A percentile compares a stretch with the other conserved stretches of the same genome.
phyloP scores from a whole-genome alignment of 1,140 invertebrate species.

The Cephus cinctus region DNA sequence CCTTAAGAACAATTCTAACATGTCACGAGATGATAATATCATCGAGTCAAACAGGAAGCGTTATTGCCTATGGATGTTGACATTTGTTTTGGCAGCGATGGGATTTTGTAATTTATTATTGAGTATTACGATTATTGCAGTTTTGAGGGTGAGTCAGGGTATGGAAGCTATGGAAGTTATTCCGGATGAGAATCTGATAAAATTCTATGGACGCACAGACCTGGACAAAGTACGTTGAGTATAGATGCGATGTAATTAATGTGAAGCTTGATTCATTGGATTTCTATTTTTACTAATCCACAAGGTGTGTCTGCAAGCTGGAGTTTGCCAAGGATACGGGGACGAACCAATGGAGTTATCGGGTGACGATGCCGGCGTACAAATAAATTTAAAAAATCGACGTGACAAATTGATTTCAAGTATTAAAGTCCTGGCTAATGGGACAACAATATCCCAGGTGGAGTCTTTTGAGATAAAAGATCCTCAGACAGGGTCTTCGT shows the following conservation, averaged over 20 bases:
- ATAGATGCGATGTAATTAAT: constrained; percentile 12
- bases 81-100: constrained; percentile 41
- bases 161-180: constrained; percentile 86
- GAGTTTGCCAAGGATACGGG: constrained; percentile 65
- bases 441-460: constrained; percentile 67
- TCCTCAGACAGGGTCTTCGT: constrained; percentile 59
- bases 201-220: constrained; percentile 79
- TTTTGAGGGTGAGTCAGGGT: constrained; percentile 55
- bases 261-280: no score
- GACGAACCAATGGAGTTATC: constrained; percentile 71
- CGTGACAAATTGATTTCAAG: constrained; percentile 25
- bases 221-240: constrained; percentile 61
- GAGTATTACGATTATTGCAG: constrained; percentile 47
- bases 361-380: constrained; percentile 63
- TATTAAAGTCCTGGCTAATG: constrained; percentile 49
- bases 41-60: constrained; percentile 26
- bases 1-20: neutral
- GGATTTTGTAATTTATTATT: constrained; percentile 49
- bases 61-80: constrained; percentile 49
- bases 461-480: constrained; percentile 69
- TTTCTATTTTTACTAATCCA: constrained; percentile 4
- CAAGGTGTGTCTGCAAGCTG: constrained; percentile 43
- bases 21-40: neutral
- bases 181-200: constrained; percentile 71
- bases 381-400: constrained; percentile 57